phyloP scores from a whole-genome alignment of 1,140 invertebrate species.

The Rhopalosiphum padi region DNA sequence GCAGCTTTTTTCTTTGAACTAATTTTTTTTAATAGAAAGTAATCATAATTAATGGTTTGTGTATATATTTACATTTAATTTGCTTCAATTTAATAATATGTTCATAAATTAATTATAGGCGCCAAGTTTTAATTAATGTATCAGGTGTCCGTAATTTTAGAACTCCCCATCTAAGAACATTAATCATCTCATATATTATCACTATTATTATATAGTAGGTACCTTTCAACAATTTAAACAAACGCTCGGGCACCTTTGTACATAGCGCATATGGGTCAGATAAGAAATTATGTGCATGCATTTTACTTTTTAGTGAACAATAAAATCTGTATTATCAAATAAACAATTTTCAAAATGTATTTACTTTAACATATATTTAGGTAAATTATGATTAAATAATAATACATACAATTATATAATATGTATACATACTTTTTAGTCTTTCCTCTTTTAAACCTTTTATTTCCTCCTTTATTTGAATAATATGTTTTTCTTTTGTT shows the following conservation, averaged over 20 bases:
- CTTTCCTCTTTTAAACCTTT: slow-evolving; percentile 44
- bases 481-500: slow-evolving; percentile 44
- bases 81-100: too few species aligned
- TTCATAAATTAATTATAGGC: neutral
- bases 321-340: neutral
- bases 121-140: neutral
- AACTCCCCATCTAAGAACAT: neutral
- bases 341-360: neutral
- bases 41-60: neutral
- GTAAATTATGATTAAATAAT: neutral
- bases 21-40: neutral
- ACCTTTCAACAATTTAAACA: too few species aligned
- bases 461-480: slow-evolving; percentile 46
- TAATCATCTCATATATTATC: neutral
- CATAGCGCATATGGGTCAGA: too few species aligned
- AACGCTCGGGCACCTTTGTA: too few species aligned
- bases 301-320: neutral
- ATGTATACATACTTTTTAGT: slow-evolving; percentile 27
- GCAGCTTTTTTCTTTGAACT: slow-evolving; percentile 12
- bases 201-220: too few species aligned
- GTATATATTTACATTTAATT: neutral
- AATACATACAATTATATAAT: neutral
- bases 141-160: neutral
- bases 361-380: neutral
- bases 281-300: neutral